A percentile compares a stretch with the other conserved stretches of the same genome.
phyloP scores from a whole-genome alignment of 2,888 invertebrate species.

The Leucophenga montana region DNA sequence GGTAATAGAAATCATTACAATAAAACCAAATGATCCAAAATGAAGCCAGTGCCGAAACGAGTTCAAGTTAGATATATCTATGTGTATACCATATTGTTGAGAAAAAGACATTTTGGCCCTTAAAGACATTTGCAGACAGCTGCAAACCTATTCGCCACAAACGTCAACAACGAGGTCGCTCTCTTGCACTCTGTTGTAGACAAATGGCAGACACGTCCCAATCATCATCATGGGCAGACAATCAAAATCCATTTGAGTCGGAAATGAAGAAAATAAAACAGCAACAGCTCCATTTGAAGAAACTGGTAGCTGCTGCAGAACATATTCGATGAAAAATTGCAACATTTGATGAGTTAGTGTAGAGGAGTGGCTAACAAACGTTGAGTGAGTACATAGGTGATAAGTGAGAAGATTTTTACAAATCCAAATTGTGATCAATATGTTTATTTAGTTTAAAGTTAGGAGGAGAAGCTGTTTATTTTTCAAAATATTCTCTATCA shows the following conservation, averaged over 20 bases:
- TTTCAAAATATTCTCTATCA: no score
- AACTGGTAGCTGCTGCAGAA: neutral
- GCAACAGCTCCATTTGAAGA: neutral
- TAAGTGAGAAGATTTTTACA: no score
- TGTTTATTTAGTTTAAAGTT: no score
- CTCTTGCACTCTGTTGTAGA: constrained; percentile 44
- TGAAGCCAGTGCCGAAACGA: constrained; percentile 54
- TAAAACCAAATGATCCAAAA: constrained; percentile 58
- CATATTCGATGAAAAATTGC: neutral
- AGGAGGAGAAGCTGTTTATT: no score
- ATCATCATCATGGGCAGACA: constrained; percentile 57
- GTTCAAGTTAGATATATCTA: neutral
- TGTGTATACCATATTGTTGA: no score
- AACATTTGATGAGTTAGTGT: neutral
- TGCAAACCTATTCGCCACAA: constrained; percentile 7
- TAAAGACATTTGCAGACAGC: constrained; percentile 29
- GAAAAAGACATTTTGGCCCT: constrained; percentile 58
- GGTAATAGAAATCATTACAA: constrained; percentile 66
- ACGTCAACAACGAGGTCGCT: neutral
- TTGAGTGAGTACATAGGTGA: neutral
- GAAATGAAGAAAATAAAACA: constrained; percentile 60
- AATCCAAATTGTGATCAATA: no score
- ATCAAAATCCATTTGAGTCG: constrained; percentile 66
- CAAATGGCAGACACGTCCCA: constrained; percentile 62
- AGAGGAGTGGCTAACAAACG: neutral